Evolutionary conservation across 2,113 vertebrate species (phyloP).

Genomic region (Tetraodon nigroviridis): DNA sequence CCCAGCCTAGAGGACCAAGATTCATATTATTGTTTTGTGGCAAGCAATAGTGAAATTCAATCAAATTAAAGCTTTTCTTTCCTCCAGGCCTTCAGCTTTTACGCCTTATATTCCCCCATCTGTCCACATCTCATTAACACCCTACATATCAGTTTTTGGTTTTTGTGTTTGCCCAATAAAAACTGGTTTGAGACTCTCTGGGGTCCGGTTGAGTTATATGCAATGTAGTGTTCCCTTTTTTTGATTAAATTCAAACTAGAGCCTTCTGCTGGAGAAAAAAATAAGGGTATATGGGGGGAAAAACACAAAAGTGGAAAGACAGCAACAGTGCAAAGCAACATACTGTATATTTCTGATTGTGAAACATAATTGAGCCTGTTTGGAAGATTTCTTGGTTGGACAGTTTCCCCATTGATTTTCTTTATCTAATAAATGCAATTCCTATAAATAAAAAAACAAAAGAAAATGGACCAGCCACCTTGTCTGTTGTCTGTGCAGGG

Average conservation of each 20-base stretch:
- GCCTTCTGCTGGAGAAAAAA: conserved; percentile 41
- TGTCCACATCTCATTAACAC: conserved; percentile 49
- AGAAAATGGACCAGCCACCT: not conserved
- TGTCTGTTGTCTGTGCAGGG: conserved; percentile 1
- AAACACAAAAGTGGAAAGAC: no score
- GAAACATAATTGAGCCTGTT: no score
- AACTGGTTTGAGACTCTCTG: conserved; percentile 67
- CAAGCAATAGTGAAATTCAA: no score
- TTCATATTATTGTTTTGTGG: no score
- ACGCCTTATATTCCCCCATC: conserved; percentile 43
- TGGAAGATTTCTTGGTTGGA: no score
- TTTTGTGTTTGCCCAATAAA: conserved; percentile 56
- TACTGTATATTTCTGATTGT: no score
- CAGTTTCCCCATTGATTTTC: no score
- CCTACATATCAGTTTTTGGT: conserved; percentile 46
- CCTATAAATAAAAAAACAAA: no score
- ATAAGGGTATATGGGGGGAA: not conserved
- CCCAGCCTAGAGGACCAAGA: not conserved
- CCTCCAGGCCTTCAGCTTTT: conserved; percentile 32
- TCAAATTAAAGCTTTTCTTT: not conserved
- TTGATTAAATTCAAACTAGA: conserved; percentile 67
- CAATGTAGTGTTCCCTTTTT: conserved; percentile 61
- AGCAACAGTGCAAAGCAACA: no score
- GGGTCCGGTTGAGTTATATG: conserved; percentile 56
- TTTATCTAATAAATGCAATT: no score